phyloP scores from a whole-genome alignment of 2,888 invertebrate genomes.

The Coronaproctus castanopsis region DNA sequence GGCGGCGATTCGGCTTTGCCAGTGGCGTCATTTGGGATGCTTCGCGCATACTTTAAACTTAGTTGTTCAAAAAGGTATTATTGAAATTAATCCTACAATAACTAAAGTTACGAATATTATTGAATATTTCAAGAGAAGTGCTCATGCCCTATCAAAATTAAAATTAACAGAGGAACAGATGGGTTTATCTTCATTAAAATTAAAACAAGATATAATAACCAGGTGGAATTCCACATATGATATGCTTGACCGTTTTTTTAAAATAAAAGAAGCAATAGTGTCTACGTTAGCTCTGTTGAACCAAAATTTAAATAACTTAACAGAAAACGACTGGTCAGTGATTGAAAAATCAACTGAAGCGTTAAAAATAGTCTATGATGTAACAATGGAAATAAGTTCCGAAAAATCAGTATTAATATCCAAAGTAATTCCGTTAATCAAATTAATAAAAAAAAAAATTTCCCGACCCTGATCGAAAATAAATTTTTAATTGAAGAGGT shows the following conservation, averaged over 20 bases:
- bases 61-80: background rate
- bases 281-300: background rate
- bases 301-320: background rate
- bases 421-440: constrained; percentile 2
- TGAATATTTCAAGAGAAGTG: background rate
- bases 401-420: background rate
- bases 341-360: too few species aligned
- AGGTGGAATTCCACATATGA: background rate
- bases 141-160: background rate
- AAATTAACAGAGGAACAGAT: background rate
- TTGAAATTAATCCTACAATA: background rate
- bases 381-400: background rate
- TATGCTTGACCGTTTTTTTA: background rate
- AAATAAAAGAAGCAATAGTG: background rate
- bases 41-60: constrained; percentile 2
- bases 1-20: background rate
- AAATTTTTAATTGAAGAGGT: background rate
- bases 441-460: background rate
- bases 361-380: background rate
- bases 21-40: constrained; percentile 1
- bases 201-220: background rate
- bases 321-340: background rate
- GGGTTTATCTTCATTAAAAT: background rate
- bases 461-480: background rate
- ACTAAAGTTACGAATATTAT: background rate